These are phyloP conservation scores for Cassiopea andromeda DNA, from an alignment of 30 jellyfish, hydroid and myxozoan genomes.

Conservation along the genomic window DNA sequence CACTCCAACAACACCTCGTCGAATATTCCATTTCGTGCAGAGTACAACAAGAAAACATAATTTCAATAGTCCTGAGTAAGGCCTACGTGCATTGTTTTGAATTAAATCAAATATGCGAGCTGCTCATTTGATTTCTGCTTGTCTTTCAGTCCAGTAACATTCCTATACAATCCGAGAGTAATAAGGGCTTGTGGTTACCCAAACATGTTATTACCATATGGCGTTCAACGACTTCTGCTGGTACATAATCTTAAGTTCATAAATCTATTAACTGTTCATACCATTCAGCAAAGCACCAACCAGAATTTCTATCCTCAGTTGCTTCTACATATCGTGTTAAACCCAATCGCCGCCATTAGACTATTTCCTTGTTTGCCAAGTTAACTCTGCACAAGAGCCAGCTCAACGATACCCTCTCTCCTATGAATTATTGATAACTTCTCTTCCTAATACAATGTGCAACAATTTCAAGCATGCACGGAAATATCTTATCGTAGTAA, in stretches of 20 bases:
- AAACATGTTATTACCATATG: neutral
- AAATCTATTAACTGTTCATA: neutral
- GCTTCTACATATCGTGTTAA: neutral
- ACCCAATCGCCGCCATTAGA: constrained; percentile 16
- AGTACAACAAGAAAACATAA: too few species aligned
- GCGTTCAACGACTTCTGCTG: neutral
- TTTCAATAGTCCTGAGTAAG: too few species aligned
- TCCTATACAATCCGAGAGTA: neutral
- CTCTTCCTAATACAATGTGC: neutral
- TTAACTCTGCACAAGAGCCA: neutral
- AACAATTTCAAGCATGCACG: neutral
- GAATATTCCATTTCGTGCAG: too few species aligned
- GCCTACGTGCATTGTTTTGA: too few species aligned
- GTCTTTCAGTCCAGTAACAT: neutral
- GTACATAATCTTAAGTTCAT: too few species aligned
- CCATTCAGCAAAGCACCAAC: neutral
- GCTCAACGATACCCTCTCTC: neutral
- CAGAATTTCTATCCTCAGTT: neutral
- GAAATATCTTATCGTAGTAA: neutral
- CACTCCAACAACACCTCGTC: too few species aligned
- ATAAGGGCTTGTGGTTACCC: neutral
- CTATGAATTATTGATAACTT: neutral
- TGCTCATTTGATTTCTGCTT: neutral
- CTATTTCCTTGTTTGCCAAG: constrained; percentile 65
- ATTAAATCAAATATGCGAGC: neutral